These are phyloP conservation scores for Dioctria linearis DNA, from an alignment of 2,888 invertebrate genomes.

Conservation along the genomic window DNA sequence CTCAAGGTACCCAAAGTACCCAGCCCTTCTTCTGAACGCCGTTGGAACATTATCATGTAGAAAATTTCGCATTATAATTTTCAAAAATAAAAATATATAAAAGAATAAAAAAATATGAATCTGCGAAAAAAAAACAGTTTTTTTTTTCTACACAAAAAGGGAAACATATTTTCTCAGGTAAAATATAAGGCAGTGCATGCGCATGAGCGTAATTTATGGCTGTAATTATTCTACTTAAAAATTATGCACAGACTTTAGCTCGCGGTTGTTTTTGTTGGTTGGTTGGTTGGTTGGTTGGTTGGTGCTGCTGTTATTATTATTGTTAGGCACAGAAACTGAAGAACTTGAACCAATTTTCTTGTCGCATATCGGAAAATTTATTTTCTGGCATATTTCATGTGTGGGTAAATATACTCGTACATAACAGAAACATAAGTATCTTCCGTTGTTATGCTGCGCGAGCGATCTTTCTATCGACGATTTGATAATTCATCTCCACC, in stretches of 20 bases:
- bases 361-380: conserved; percentile 58
- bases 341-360: conserved; percentile 58
- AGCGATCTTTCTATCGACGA: conserved; percentile 11
- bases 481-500: conserved; percentile 30
- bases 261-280: conserved; percentile 44
- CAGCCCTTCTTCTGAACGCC: conserved; percentile 8
- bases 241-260: conserved; percentile 57
- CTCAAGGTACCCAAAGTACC: conserved; percentile 29
- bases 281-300: conserved; percentile 7
- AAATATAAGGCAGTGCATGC: conserved; percentile 50
- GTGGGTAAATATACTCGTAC: neutral
- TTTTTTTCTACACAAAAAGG: conserved; percentile 15
- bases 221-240: conserved; percentile 59
- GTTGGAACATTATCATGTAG: conserved; percentile 46
- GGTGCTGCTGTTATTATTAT: conserved; percentile 41
- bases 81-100: conserved; percentile 48
- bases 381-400: conserved; percentile 55
- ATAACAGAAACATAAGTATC: too few species aligned
- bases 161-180: conserved; percentile 2
- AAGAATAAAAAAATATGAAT: conserved; percentile 16
- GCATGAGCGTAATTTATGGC: conserved; percentile 58
- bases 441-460: neutral
- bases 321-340: conserved; percentile 35
- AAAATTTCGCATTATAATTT: conserved; percentile 51
- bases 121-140: conserved; percentile 45